phyloP scores from a whole-genome alignment of 2,888 invertebrate species.

The Scaptomyza caliginosa region DNA sequence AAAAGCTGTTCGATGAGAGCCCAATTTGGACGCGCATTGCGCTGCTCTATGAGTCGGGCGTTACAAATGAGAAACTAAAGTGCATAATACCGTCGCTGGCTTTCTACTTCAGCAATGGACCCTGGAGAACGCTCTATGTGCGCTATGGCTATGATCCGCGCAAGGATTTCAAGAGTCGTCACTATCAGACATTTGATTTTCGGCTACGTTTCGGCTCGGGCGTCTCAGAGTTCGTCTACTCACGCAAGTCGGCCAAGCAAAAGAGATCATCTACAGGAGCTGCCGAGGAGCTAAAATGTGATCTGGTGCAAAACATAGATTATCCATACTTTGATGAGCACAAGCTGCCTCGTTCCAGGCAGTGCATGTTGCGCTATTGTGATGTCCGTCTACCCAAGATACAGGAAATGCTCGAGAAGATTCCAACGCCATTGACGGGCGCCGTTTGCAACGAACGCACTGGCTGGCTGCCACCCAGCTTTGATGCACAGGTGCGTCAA shows the following conservation, averaged over 20 bases:
- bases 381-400: conserved; percentile 92
- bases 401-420: conserved; percentile 89
- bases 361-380: conserved; percentile 95
- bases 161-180: conserved; percentile 89
- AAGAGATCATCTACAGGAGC: conserved; percentile 40
- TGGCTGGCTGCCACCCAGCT: conserved; percentile 91
- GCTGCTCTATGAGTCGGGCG: conserved; percentile 87
- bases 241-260: conserved; percentile 69
- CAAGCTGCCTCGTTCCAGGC: conserved; percentile 91
- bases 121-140: conserved; percentile 96
- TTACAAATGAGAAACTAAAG: conserved; percentile 88
- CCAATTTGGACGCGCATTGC: conserved; percentile 96
- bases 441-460: conserved; percentile 89
- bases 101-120: conserved; percentile 94
- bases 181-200: conserved; percentile 95
- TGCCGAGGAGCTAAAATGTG: conserved; percentile 71
- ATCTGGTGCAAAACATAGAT: conserved; percentile 79
- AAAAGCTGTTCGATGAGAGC: conserved; percentile 91
- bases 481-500: conserved; percentile 89
- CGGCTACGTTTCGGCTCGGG: conserved; percentile 85
- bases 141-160: conserved; percentile 96
- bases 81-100: conserved; percentile 92
- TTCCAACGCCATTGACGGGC: conserved; percentile 86
- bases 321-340: conserved; percentile 88
- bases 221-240: conserved; percentile 80